These are phyloP conservation scores for Cheilosia impressa DNA, from an alignment of 2,888 invertebrate genomes.

Conservation along the genomic window DNA sequence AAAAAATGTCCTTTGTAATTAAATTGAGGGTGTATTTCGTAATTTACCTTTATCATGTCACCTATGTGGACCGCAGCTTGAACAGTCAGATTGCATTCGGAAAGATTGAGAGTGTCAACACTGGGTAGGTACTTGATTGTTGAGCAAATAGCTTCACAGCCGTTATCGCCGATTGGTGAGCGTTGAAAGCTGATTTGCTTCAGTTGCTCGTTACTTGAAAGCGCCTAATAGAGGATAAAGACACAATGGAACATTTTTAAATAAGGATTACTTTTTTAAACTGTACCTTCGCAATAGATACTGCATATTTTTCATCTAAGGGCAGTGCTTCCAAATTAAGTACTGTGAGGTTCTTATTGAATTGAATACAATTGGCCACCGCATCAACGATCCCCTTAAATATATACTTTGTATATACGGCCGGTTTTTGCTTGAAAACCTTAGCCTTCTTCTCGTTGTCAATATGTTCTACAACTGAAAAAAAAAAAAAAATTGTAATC, in stretches of 20 bases:
- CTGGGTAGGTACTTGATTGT: constrained; percentile 88
- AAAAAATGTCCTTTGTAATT: constrained; percentile 39
- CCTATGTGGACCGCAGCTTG: constrained; percentile 87
- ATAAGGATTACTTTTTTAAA: neutral
- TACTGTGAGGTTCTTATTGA: constrained; percentile 86
- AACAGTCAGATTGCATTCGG: constrained; percentile 87
- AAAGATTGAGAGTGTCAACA: constrained; percentile 88
- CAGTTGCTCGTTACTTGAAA: constrained; percentile 86
- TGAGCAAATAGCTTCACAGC: constrained; percentile 89
- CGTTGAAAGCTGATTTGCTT: constrained; percentile 88
- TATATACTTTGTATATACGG: constrained; percentile 89
- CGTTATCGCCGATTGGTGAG: constrained; percentile 89
- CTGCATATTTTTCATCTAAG: constrained; percentile 87
- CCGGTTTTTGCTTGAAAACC: constrained; percentile 86
- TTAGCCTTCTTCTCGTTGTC: constrained; percentile 87
- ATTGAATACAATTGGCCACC: constrained; percentile 86
- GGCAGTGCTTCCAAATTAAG: constrained; percentile 90
- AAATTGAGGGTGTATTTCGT: neutral
- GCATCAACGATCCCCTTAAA: constrained; percentile 88
- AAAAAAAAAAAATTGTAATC: constrained; percentile 6
- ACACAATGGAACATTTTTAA: too few species aligned
- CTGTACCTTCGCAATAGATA: constrained; percentile 85
- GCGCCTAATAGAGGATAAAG: constrained; percentile 82
- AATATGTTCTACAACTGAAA: constrained; percentile 81
- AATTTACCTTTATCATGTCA: constrained; percentile 86